phyloP scores from a whole-genome alignment of 2,113 vertebrate species.

The Chrysemys picta region DNA sequence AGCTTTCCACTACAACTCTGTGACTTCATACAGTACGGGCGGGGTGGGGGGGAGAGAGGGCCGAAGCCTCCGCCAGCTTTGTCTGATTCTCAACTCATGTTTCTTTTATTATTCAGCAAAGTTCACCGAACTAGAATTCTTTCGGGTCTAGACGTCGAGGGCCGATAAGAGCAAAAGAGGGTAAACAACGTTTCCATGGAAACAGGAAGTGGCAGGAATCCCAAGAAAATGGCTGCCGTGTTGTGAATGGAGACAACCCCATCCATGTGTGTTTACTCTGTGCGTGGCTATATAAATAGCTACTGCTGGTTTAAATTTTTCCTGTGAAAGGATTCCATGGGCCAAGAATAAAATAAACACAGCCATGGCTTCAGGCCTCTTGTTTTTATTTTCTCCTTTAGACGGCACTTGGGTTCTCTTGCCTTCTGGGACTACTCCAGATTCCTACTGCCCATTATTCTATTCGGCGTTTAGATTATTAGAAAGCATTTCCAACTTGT shows the following conservation, averaged over 20 bases:
- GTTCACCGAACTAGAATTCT: neutral
- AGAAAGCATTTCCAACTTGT: neutral
- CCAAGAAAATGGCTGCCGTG: constrained; percentile 82
- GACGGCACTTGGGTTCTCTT: neutral
- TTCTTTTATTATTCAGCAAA: constrained; percentile 17
- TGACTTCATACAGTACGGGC: neutral
- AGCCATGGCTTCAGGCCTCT: constrained; percentile 66
- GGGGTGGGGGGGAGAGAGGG: too few relatives aligned
- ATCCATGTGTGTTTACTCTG: constrained; percentile 76
- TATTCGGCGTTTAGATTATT: neutral
- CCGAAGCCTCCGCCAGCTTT: neutral
- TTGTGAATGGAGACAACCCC: constrained; percentile 85
- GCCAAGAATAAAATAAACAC: constrained; percentile 83
- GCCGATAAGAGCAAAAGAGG: constrained; percentile 7
- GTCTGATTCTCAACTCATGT: neutral
- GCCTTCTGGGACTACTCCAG: constrained; percentile 3
- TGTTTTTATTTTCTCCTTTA: constrained; percentile 23
- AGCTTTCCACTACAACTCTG: neutral
- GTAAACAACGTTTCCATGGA: constrained; percentile 74
- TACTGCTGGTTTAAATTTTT: constrained; percentile 85
- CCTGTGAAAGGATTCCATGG: constrained; percentile 82
- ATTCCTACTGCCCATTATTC: neutral
- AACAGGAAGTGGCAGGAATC: constrained; percentile 81
- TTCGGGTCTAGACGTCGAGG: constrained; percentile 12
- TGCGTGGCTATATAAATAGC: constrained; percentile 83